Base-by-base conservation (phyloP, 1,140 invertebrate genomes). In the Drusus annulatus region DNA sequence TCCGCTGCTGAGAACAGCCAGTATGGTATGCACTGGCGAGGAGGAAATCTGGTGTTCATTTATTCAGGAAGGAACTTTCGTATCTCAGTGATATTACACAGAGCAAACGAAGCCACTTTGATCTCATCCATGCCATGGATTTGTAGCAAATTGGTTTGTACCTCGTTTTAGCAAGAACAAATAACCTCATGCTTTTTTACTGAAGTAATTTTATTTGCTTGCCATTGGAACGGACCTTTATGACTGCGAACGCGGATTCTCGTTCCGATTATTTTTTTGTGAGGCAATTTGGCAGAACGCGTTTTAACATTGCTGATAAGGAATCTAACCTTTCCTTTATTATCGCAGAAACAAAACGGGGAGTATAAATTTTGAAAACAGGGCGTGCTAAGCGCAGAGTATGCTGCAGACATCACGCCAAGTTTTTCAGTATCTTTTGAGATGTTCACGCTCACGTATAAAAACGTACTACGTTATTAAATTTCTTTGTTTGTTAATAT, bases 261-360 rank as follows among this genome's bases (percentile, higher is more conserved):
- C 63, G n/a, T 60, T 31, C 8, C 19, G 63, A 21, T 45, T 21
- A 71, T 36, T 60, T 79, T 79, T 79, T 79, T 79, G 45, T 56
- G 16, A 56, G 31, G 36, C 45, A 80, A 80, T 76, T 76, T 76
- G 28, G 74, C 25, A 76, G 74, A 28, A 25, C 56, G 71, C 73
- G 68, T 8, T 36, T 36, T 36, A 36, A 36, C 31, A 36, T 62
- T 62, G 58, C 63, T 52, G 79, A 80, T 80, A 80, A 80, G 79
- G 65, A 80, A 80, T 80, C 71, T 80, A 74, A 80, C 71, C 71
- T 56, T 65, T 51, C 73, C 62, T 76, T 80, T 80, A 65, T 75
- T 65, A 23, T 36, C 25, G 58, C 58, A 3, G 45, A n/a, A 31
- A 50, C 51, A 80, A 80, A 80, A 63, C 36, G 52, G 58, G 60